Base-by-base conservation (phyloP, 2,113 vertebrate species). In the Amblyopsis rosae region DNA sequence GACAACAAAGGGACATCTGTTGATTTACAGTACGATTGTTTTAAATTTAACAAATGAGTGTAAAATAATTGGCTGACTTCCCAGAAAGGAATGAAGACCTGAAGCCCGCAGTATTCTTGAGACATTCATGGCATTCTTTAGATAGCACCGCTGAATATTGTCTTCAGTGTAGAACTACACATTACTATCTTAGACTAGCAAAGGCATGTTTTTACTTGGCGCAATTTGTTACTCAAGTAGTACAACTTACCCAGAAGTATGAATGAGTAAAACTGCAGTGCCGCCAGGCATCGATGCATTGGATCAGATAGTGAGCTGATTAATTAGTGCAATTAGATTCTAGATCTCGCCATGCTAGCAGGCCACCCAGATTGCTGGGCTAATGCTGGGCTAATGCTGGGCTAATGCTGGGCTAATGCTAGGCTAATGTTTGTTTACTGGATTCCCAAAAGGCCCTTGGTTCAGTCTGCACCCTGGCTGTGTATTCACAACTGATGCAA, bases 261-360 rank as follows among this genome's bases (percentile, higher is more conserved):
- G 4, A 8, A 8, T 41, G 35, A 41, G 35, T 41, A 7, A 26
- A 26, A 26, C 26, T 26, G 26, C 26, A 26, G 26, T 26, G 26
- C 35, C 35, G 4, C 7, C 6, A 41, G 35, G 4, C 35, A 41
- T 6, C 35, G 35, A 41, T 41, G 7, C 2, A 51, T 76, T 84
- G 74, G 81, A 85, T 88, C 77, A 84, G 84, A 84, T 72, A 77
- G 59, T 81, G 87, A 88, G 75, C 88, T 88, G 89, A 91, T 92
- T 91, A 91, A 83, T 89, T 86, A 82, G 86, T 59, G 76, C 77
- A 88, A 91, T 90, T 91, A 90, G 75, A 53, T 75, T 80, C 67
- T 73, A 80, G 88, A 82, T 79, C 87, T 75, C 67, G 53, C 69
- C 15, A 64, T 70, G 45, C 32, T 7, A 62, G 53, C 72, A 73